Evolutionary conservation across 2,888 invertebrate species (phyloP).

Genomic region (Agapostemon virescens): DNA sequence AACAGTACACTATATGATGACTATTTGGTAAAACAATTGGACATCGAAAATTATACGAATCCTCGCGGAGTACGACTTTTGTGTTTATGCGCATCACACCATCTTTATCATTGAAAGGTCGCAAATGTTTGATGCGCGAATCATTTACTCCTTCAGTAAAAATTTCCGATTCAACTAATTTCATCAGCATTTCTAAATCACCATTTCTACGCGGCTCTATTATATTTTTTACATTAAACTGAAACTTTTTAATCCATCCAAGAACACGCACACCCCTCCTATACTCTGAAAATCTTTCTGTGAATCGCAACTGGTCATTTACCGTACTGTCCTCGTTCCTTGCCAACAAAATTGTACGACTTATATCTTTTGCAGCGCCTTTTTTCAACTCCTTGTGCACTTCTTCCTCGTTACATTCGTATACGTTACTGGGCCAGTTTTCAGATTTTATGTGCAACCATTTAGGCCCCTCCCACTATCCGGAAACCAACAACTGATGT

Average conservation of each 20-base stretch:
- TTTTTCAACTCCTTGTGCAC: background rate
- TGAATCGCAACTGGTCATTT: too few relatives aligned
- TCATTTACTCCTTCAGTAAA: background rate
- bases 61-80: background rate
- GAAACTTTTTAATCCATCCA: too few relatives aligned
- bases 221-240: too few relatives aligned
- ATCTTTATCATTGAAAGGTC: too few relatives aligned
- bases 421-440: background rate
- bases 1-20: too few relatives aligned
- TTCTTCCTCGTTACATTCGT: background rate
- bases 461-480: conserved; percentile 59
- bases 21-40: too few relatives aligned
- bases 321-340: too few relatives aligned
- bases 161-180: background rate
- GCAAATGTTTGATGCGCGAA: background rate
- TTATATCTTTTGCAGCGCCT: background rate
- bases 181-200: background rate
- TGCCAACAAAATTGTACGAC: too few relatives aligned
- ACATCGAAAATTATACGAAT: background rate
- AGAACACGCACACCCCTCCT: too few relatives aligned
- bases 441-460: background rate
- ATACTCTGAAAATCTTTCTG: too few relatives aligned
- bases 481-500: background rate
- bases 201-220: too few relatives aligned
- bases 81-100: background rate